Base-by-base conservation (phyloP, 2,888 invertebrate species). In the Hydropsyche betteni region DNA sequence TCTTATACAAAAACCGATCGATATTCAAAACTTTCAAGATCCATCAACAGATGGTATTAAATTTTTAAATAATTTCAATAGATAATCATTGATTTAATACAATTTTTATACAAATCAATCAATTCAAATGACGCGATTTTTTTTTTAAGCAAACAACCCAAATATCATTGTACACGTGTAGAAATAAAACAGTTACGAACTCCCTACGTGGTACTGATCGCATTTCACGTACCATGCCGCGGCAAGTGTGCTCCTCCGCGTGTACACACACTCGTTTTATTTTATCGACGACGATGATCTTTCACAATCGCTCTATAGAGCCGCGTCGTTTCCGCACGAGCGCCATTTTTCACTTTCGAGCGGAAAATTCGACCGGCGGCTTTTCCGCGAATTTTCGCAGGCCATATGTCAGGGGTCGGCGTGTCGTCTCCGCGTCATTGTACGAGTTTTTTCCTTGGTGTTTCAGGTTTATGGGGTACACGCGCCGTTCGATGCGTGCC, bases 131-230 rank as follows among this genome's bases (percentile, higher is more conserved):
- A 24, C 24, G 24, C 24, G 44, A 44, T 2, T 44, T 44, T 44
- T 44, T 8, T 44, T 44, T 44, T 4, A 1, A 44, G n/a, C n/a
- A 44, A 44, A 8, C 64, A 69, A 14, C 16, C 44, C 16, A 69
- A 69, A 50, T 50, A 10, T 69, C 38, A 34, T 14, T 50, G 70
- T 34, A 53, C 52, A 70, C 53, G 70, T 50, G 12, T 69, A 38
- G 38, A n/a, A 44, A 44, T 4, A 44, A 58, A 58, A 58, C 16
- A 58, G 58, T 69, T 69, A 69, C 69, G 69, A 69, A 50, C 51
- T 69, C 69, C 12, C 70, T 33, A 24, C 3, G 36, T 34, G 70
- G 53, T 70, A 70, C 52, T 53, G 36, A 70, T 70, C 70, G 51
- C 16, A 14, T 44, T 70, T 44, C 44, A 24, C 53, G 70, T 70